phyloP scores from a whole-genome alignment of 2,888 invertebrate genomes.

The Drosophila pseudotakahashii region DNA sequence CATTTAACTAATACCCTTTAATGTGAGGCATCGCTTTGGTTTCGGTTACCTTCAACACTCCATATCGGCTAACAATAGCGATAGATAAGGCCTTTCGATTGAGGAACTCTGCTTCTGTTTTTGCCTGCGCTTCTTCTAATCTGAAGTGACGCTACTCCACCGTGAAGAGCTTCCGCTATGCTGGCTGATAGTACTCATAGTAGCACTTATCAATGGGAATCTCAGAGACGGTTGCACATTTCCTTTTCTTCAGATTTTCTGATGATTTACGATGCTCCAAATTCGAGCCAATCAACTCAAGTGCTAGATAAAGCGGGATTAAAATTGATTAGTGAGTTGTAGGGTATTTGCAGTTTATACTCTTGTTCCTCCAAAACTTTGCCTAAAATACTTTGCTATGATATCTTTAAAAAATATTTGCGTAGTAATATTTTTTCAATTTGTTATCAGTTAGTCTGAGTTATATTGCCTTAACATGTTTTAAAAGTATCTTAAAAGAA shows the following conservation, averaged over 20 bases:
- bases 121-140: constrained; percentile 15
- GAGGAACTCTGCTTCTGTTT: constrained; percentile 6
- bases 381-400: too few species aligned
- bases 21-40: background rate
- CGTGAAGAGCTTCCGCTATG: constrained; percentile 21
- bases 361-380: too few species aligned
- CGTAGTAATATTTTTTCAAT: too few species aligned
- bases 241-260: constrained; percentile 11
- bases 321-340: constrained; percentile 1
- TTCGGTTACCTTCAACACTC: background rate
- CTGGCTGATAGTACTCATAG: constrained; percentile 14
- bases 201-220: constrained; percentile 30
- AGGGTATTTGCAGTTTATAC: background rate
- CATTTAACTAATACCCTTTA: background rate
- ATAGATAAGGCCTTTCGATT: constrained; percentile 10
- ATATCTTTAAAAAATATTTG: too few species aligned
- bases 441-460: too few species aligned
- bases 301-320: constrained; percentile 18
- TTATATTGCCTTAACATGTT: too few species aligned
- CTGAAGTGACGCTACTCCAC: constrained; percentile 37
- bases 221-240: constrained; percentile 2
- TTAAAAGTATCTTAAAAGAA: too few species aligned
- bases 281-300: constrained; percentile 23
- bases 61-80: constrained; percentile 4
- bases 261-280: constrained; percentile 22